These are phyloP conservation scores for Chymomyza amoena DNA, from an alignment of 2,888 invertebrate species.

Conservation along the genomic window DNA sequence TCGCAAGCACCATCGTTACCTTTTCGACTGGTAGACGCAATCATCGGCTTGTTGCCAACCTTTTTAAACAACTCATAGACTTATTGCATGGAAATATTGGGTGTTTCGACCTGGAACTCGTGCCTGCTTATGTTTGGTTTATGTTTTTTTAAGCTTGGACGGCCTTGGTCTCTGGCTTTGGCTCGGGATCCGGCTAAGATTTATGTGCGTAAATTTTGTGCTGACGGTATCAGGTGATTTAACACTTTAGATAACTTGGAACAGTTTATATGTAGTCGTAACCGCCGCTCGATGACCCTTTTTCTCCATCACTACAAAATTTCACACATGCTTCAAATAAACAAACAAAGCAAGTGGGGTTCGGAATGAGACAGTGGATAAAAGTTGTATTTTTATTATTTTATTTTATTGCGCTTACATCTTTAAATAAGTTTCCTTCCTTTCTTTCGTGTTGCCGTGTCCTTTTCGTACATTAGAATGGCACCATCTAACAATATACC, in stretches of 20 bases:
- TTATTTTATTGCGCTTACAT: slow-evolving; percentile 66
- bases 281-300: slow-evolving; percentile 2
- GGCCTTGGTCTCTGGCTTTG: slow-evolving; percentile 35
- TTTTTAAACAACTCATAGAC: slow-evolving; percentile 36
- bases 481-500: neutral
- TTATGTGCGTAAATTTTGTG: slow-evolving; percentile 76
- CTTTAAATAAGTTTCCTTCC: slow-evolving; percentile 58
- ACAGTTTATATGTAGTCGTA: slow-evolving; percentile 64
- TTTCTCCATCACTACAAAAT: neutral
- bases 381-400: slow-evolving; percentile 73
- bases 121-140: slow-evolving; percentile 69
- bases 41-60: slow-evolving; percentile 57
- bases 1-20: neutral
- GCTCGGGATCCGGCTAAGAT: slow-evolving; percentile 56
- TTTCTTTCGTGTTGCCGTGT: slow-evolving; percentile 31
- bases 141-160: slow-evolving; percentile 52
- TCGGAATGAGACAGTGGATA: slow-evolving; percentile 17
- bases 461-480: slow-evolving; percentile 7
- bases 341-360: slow-evolving; percentile 13
- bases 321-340: slow-evolving; percentile 9
- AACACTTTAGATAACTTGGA: slow-evolving; percentile 76
- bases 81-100: neutral
- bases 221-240: slow-evolving; percentile 78
- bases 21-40: slow-evolving; percentile 33
- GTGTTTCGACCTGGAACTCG: neutral